Evolutionary conservation across 1,140 invertebrate genomes (phyloP), one percentile per base, ranked within the genome.

Genomic region (Drosophila jambulina): DNA sequence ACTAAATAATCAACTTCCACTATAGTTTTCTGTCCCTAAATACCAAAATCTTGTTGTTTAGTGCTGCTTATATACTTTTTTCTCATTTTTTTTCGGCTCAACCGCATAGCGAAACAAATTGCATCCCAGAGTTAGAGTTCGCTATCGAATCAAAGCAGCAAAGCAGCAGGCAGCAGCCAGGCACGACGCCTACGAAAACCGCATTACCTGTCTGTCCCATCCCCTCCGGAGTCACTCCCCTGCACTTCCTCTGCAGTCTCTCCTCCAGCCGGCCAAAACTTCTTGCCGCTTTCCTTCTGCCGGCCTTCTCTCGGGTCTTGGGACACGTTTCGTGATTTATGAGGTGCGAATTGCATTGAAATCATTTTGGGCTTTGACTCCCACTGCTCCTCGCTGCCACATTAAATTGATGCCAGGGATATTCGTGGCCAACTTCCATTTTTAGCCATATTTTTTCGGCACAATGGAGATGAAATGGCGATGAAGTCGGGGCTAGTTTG

Each of bases 311-410:
- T 71, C 10, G 9, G 17, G 64, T 76, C 82, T 86, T 77, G 82
- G 83, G 85, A 90, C 91, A 92, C 91, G 91, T 92, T 92, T 92
- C 82, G 84, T 92, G 91, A 92, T 92, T 92, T 92, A 92, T 92
- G 91, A 92, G 91, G 91, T 92, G 91, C 87, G 91, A 92, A 92
- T 92, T 92, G 87, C 91, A 86, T 85, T 81, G 79, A 88, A 92
- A 92, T 84, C 67, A 80, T 78, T 86, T 90, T 83, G 65, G 82
- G 49, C 46, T 51, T 32, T 40, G 48, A 36, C 63, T 67, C 59
- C 54, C 23, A 58, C 63, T 42, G 13, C 57, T n/a, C 23, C 60
- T 23, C 38, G 63, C 77, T 77, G 79, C 79, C 75, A 80, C 74
- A 84, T 84, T 90, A 91, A 88, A 91, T 90, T 91, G 88, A 85